A percentile compares a stretch with the other conserved stretches of the same genome.
Evolutionary conservation across 2,888 invertebrate genomes (phyloP).

Genomic region (Leptinotarsa juncta): DNA sequence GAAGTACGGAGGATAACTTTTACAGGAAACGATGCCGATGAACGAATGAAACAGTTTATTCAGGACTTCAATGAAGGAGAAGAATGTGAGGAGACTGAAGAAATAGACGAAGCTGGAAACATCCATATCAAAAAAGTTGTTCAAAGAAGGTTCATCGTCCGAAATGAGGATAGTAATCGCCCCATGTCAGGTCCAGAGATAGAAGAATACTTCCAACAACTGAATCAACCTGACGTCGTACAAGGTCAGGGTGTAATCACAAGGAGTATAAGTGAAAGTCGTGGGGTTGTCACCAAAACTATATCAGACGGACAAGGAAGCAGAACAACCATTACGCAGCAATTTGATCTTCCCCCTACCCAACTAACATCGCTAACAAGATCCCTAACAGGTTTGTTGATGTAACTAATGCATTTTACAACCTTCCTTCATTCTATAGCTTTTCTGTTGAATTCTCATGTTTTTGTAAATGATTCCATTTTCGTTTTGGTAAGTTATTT

Average conservation of each 20-base stretch:
- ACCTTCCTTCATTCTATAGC: constrained; percentile 25
- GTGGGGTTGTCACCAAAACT: constrained; percentile 52
- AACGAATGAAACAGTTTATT: constrained; percentile 67
- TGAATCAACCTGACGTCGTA: constrained; percentile 47
- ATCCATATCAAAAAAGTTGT: constrained; percentile 68
- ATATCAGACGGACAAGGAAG: constrained; percentile 56
- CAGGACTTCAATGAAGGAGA: constrained; percentile 68
- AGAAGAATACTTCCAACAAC: constrained; percentile 58
- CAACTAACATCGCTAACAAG: constrained; percentile 54
- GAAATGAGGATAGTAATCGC: constrained; percentile 49
- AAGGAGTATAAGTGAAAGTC: constrained; percentile 50
- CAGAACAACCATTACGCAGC: constrained; percentile 59
- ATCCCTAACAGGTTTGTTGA: constrained; percentile 56
- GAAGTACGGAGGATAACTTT: constrained; percentile 69
- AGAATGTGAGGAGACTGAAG: constrained; percentile 67
- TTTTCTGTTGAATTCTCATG: constrained; percentile 13
- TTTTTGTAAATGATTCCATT: constrained; percentile 16
- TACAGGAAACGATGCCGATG: constrained; percentile 68
- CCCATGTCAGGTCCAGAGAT: constrained; percentile 53
- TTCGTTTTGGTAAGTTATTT: constrained; percentile 36
- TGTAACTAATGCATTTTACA: constrained; percentile 27
- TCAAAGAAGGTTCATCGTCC: constrained; percentile 66
- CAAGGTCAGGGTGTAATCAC: constrained; percentile 51
- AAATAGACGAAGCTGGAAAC: constrained; percentile 69
- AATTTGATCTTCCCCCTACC: constrained; percentile 54